Evolutionary conservation across 2,888 invertebrate genomes (phyloP).

Genomic region (Corbicula japonica): DNA sequence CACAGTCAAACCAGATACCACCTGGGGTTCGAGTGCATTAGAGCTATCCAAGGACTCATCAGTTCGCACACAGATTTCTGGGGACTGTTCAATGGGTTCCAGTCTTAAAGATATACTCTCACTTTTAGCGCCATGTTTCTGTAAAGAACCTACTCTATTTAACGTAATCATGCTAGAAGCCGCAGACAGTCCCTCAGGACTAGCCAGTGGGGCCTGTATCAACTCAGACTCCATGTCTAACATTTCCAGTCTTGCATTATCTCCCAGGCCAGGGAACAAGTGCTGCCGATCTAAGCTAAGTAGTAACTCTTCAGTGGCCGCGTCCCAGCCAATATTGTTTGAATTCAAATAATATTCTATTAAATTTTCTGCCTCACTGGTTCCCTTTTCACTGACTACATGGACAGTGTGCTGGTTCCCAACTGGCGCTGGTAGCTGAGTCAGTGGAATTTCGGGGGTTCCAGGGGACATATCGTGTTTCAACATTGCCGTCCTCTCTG

Average conservation of each 20-base stretch:
- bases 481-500: conserved; percentile 78
- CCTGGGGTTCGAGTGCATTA: neutral
- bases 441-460: conserved; percentile 46
- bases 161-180: conserved; percentile 90
- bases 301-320: conserved; percentile 82
- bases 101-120: conserved; percentile 67
- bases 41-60: conserved; percentile 47
- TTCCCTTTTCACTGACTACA: conserved; percentile 31
- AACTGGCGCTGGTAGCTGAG: conserved; percentile 20
- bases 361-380: conserved; percentile 9
- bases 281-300: conserved; percentile 63
- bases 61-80: conserved; percentile 60
- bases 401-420: conserved; percentile 22
- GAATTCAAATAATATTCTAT: conserved; percentile 37
- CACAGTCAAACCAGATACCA: no score
- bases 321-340: conserved; percentile 87
- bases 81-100: conserved; percentile 79
- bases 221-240: conserved; percentile 67
- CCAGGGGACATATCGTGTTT: conserved; percentile 65
- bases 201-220: conserved; percentile 91
- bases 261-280: conserved; percentile 58
- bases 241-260: conserved; percentile 59
- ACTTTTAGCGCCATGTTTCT: conserved; percentile 86
- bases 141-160: conserved; percentile 45
- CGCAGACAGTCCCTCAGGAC: conserved; percentile 93